A percentile compares a stretch with the other conserved stretches of the same genome.
These are phyloP conservation scores for Orthosia gothica DNA, from an alignment of 2,888 invertebrate species.

Conservation along the genomic window DNA sequence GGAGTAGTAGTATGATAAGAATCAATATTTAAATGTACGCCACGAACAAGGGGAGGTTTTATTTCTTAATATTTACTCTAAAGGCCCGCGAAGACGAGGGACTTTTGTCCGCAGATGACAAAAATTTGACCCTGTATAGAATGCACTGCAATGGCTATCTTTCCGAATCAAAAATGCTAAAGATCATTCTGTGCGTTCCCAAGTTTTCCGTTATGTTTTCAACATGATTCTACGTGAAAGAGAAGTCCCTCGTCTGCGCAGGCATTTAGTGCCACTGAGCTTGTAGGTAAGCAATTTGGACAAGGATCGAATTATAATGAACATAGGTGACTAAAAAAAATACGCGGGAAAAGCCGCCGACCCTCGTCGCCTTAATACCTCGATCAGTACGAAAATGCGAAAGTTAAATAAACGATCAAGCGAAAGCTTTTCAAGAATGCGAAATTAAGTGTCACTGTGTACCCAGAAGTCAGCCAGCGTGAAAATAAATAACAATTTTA, in stretches of 20 bases:
- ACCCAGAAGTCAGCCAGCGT: constrained; percentile 12
- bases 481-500: constrained; percentile 53
- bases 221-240: too few species aligned
- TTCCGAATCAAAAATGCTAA: too few species aligned
- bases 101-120: too few species aligned
- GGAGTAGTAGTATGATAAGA: constrained; percentile 15
- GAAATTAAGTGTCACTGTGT: constrained; percentile 44
- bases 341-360: constrained; percentile 4
- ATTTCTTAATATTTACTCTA: background rate
- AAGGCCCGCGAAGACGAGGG: too few species aligned
- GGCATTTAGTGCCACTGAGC: background rate
- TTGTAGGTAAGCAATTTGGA: constrained; percentile 9
- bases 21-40: constrained; percentile 20
- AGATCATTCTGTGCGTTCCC: too few species aligned
- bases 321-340: constrained; percentile 11
- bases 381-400: constrained; percentile 37
- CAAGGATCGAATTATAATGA: constrained; percentile 1
- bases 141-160: too few species aligned
- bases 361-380: constrained; percentile 47
- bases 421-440: constrained; percentile 47
- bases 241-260: too few species aligned
- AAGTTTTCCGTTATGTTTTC: too few species aligned
- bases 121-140: too few species aligned
- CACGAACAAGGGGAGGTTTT: constrained; percentile 2
- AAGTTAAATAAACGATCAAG: constrained; percentile 43